Conservation (phyloP, 1,140 invertebrate species). For the Tetragnatha versicolor region DNA sequence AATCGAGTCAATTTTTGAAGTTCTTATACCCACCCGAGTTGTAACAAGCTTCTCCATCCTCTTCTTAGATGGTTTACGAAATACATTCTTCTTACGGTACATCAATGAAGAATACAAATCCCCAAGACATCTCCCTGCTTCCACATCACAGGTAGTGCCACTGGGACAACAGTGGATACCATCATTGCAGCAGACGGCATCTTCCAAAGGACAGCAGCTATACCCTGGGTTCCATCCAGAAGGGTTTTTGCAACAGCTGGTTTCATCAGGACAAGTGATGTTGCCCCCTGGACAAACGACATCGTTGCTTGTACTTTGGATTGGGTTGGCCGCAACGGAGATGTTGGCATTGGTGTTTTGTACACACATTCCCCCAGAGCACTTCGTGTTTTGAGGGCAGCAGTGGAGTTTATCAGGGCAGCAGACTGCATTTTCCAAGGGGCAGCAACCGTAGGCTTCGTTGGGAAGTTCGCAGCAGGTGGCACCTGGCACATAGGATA, state of each 20-base stretch:
- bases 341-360: neutral
- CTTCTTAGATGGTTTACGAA: neutral
- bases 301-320: neutral
- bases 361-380: conserved; percentile 13
- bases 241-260: conserved; percentile 63
- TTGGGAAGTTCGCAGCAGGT: conserved; percentile 29
- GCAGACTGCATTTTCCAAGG: conserved; percentile 43
- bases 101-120: neutral
- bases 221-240: no score
- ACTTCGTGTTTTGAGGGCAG: conserved; percentile 28
- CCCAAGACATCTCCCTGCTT: neutral
- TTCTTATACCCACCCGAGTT: neutral
- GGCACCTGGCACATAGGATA: no score
- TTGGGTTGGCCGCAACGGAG: neutral
- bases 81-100: neutral
- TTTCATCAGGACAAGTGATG: conserved; percentile 61
- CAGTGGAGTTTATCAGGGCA: conserved; percentile 52
- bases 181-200: conserved; percentile 61
- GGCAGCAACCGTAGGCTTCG: conserved; percentile 41
- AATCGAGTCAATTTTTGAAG: neutral
- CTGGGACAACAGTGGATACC: conserved; percentile 59
- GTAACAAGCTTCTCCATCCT: neutral
- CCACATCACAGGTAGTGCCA: conserved; percentile 55
- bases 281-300: neutral
- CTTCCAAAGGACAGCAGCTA: conserved; percentile 64